Conservation (phyloP, 2,888 invertebrate genomes). For the Chrysomela aeneicollis region DNA sequence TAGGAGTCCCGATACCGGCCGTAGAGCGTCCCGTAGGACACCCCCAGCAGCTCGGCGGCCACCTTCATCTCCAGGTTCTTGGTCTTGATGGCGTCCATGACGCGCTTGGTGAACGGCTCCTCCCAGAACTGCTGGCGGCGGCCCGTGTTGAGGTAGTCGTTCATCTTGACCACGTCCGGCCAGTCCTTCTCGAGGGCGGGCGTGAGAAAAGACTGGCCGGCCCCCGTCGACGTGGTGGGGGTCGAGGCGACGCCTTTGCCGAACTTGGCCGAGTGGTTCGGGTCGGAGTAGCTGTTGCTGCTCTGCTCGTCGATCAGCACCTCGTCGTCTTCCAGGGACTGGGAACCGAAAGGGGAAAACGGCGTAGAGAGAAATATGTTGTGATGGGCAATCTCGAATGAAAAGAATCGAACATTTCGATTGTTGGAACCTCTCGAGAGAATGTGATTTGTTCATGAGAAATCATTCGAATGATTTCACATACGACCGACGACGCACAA, state of each 20-base stretch:
- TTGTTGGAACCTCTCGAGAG: too few relatives aligned
- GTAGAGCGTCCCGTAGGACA: conserved; percentile 90
- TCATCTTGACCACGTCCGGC: conserved; percentile 83
- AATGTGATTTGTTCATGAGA: too few relatives aligned
- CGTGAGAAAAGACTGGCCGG: conserved; percentile 53
- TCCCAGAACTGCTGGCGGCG: conserved; percentile 93
- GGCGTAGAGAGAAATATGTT: too few relatives aligned
- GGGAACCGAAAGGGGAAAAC: conserved; percentile 12
- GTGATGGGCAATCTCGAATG: too few relatives aligned
- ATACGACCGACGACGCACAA: too few relatives aligned
- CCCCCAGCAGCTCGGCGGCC: conserved; percentile 87
- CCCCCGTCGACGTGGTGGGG: conserved; percentile 51
- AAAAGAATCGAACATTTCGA: too few relatives aligned
- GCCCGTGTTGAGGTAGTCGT: conserved; percentile 85
- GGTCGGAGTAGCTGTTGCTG: conserved; percentile 46
- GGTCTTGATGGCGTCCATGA: conserved; percentile 89
- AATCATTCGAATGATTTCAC: too few relatives aligned
- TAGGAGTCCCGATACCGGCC: conserved; percentile 89
- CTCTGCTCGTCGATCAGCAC: conserved; percentile 47
- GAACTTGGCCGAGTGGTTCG: background rate
- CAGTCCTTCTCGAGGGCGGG: conserved; percentile 61
- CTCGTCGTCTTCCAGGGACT: conserved; percentile 49
- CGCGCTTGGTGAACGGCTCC: conserved; percentile 85
- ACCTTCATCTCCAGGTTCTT: conserved; percentile 94
- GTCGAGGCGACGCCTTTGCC: conserved; percentile 21